phyloP scores from a whole-genome alignment of 2,113 vertebrate species.

The Canis aureus region DNA sequence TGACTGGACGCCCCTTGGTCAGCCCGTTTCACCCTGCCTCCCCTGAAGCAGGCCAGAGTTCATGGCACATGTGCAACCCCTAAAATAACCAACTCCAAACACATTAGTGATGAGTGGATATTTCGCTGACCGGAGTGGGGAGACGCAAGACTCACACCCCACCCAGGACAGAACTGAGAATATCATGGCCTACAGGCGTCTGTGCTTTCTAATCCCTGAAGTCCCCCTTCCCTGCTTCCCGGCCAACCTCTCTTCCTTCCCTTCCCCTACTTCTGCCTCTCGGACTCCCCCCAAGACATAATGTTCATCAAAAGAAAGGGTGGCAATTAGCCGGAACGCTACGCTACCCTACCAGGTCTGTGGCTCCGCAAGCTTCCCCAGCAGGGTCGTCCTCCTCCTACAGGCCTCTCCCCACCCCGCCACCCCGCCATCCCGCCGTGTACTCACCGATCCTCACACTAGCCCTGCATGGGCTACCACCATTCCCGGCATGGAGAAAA shows the following conservation, averaged over 20 bases:
- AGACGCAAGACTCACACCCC: not conserved
- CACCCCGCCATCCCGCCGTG: not conserved
- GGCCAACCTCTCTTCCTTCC: not conserved
- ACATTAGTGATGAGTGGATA: not conserved
- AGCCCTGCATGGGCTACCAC: not conserved
- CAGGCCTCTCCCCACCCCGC: not conserved
- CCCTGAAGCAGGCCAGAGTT: not conserved
- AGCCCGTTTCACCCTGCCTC: not conserved
- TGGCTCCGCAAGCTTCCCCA: not conserved
- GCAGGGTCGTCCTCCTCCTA: not conserved
- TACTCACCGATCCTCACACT: not conserved
- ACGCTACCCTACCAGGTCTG: not conserved
- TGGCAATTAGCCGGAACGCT: not conserved
- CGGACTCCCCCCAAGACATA: not conserved
- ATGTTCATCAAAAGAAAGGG: not conserved
- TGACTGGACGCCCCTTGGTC: not conserved
- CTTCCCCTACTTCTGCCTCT: not conserved
- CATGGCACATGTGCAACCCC: not conserved
- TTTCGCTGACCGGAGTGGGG: too few relatives aligned
- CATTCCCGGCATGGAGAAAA: not conserved
- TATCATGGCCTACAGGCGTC: fast-evolving
- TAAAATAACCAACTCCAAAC: constrained; percentile 12
- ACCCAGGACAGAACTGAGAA: not conserved
- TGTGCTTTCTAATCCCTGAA: not conserved
- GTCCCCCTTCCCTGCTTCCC: not conserved